Evolutionary conservation across 1,140 invertebrate species (phyloP), one percentile per base, ranked within the genome.

Genomic region (Heliconius melpomene): DNA sequence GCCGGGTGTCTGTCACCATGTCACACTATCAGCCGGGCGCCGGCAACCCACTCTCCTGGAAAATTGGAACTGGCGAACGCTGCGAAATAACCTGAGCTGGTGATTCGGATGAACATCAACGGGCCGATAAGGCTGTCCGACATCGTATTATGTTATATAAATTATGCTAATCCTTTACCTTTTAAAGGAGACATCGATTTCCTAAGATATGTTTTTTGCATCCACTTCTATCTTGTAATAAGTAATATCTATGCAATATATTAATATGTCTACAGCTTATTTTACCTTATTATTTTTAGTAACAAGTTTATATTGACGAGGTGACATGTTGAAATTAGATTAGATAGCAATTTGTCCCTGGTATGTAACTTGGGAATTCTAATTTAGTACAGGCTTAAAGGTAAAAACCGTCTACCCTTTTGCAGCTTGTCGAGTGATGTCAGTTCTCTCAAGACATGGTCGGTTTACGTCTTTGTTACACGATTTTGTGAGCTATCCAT

Each of bases 1-100:
- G 88, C 79, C 85, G 85, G 85, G 84, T 74, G 82, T 83, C 88
- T 89, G 92, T 91, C 93, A 86, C 86, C 90, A 83, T 87, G 91
- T 93, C 90, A 85, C 81, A 82, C 79, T 88, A 90, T 94, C 89
- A 91, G 84, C 84, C 85, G 75, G 83, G 79, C 83, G 79, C 80
- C 79, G 75, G 83, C 79, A 83, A 79, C 80, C 79, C 86, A 80
- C 75, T 87, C 85, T 83, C 18, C 79, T 82, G 85, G 88, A 89
- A 89, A 89, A 89, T 89, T 89, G 88, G 84, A 84, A 81, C 76
- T 78, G 80, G 85, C 76, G 81, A 77, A 78, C 82, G 81, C 78
- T 80, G 78, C 72, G 76, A 79, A 82, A 83, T 79, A 79, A 79
- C 74, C 78, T 74, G 29, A 72, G 50, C 54, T 72, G 52, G 50